A percentile compares a stretch with the other conserved stretches of the same genome.
Evolutionary conservation across 2,888 invertebrate genomes (phyloP).

Genomic region (Rhingia campestris): DNA sequence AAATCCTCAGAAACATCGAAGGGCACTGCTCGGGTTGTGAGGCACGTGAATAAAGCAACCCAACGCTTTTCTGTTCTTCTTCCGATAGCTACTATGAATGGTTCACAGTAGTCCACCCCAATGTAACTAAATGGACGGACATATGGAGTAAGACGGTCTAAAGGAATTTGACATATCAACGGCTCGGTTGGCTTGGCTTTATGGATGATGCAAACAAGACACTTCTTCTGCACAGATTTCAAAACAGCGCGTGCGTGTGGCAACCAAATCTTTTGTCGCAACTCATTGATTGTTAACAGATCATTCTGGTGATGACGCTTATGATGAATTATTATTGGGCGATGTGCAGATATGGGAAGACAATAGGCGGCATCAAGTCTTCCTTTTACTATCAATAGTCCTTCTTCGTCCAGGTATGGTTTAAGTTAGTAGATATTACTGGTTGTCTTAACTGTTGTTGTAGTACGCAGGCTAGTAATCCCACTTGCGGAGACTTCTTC

Average conservation of each 20-base stretch:
- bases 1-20: no score
- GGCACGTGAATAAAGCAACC: no score
- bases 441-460: background rate
- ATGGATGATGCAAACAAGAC: constrained; percentile 11
- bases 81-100: no score
- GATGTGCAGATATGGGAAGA: constrained; percentile 42
- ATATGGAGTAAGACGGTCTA: constrained; percentile 21
- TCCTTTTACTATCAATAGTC: constrained; percentile 22
- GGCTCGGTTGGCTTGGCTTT: constrained; percentile 45
- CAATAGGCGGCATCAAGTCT: constrained; percentile 54
- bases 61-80: no score
- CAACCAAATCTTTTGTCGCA: constrained; percentile 55
- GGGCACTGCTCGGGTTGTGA: no score
- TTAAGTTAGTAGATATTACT: constrained; percentile 26
- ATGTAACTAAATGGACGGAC: constrained; percentile 43
- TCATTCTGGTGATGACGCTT: constrained; percentile 51
- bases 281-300: constrained; percentile 40
- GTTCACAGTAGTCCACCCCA: background rate
- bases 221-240: background rate
- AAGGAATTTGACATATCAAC: constrained; percentile 47
- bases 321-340: constrained; percentile 46
- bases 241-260: background rate
- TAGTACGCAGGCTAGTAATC: constrained; percentile 2
- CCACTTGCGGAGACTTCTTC: constrained; percentile 20
- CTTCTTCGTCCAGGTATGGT: constrained; percentile 39